Conservation (phyloP, 64 coral and sea anemone genomes). For the Trachythela sp. region DNA sequence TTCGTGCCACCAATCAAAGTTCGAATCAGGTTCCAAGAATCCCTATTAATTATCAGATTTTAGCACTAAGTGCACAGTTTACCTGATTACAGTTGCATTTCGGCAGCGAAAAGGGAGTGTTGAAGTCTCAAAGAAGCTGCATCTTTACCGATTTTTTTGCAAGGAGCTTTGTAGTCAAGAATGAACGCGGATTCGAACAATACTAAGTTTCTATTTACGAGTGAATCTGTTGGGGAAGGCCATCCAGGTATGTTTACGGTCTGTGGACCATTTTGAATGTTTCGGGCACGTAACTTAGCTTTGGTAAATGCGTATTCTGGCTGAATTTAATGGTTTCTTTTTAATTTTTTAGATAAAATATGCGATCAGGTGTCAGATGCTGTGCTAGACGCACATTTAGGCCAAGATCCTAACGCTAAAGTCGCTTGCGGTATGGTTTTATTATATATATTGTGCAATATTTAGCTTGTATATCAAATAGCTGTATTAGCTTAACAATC, state of each 20-base stretch:
- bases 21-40: not conserved
- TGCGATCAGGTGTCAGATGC: constrained; percentile 97
- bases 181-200: constrained; percentile 50
- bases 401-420: constrained; percentile 77
- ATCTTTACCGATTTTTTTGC: not conserved
- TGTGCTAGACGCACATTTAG: constrained; percentile 72
- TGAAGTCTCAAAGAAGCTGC: too few species aligned
- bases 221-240: constrained; percentile 77
- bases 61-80: not conserved
- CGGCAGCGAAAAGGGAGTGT: not conserved
- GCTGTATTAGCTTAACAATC: too few species aligned
- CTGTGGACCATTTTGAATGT: too few species aligned
- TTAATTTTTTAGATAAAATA: constrained; percentile 63
- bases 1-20: not conserved
- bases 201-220: constrained; percentile 74
- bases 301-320: too few species aligned
- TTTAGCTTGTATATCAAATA: too few species aligned
- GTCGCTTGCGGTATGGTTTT: constrained; percentile 86
- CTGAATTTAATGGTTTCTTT: too few species aligned
- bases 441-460: not conserved
- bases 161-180: constrained; percentile 29
- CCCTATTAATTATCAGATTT: too few species aligned
- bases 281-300: too few species aligned
- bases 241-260: constrained; percentile 60
- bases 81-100: not conserved